A percentile compares a stretch with the other conserved stretches of the same genome.
Evolutionary conservation across 2,888 invertebrate species (phyloP).

Genomic region (Buathra laborator): DNA sequence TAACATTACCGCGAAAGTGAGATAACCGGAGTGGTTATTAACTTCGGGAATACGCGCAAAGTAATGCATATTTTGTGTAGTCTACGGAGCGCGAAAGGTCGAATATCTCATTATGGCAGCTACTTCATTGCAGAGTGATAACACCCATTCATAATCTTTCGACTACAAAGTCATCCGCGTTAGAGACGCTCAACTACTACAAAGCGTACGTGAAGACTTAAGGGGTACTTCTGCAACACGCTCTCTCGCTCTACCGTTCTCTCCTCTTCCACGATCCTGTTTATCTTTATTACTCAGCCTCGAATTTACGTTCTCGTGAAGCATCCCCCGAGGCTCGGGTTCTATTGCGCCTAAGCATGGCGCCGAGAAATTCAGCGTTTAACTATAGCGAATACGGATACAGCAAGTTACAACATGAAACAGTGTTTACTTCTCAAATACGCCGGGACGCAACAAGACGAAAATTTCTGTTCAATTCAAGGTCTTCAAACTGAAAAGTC

Average conservation of each 20-base stretch:
- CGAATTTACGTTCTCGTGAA: constrained; percentile 52
- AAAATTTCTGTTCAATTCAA: constrained; percentile 81
- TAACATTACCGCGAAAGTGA: not conserved
- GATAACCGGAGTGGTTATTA: not conserved
- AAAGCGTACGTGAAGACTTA: not conserved
- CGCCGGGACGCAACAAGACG: constrained; percentile 67
- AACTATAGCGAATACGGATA: constrained; percentile 33
- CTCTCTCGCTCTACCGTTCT: constrained; percentile 40
- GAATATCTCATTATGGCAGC: constrained; percentile 70
- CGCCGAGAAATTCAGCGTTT: constrained; percentile 33
- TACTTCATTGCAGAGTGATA: constrained; percentile 75
- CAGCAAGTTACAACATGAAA: constrained; percentile 70
- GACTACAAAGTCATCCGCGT: constrained; percentile 18
- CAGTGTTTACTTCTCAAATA: constrained; percentile 80
- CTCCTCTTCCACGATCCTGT: constrained; percentile 70
- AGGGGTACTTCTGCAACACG: not conserved
- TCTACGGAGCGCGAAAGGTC: constrained; percentile 27
- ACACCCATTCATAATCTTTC: constrained; percentile 72
- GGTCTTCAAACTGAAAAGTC: constrained; percentile 16
- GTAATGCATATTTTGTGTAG: not conserved
- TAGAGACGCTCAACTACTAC: not conserved
- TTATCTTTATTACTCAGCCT: constrained; percentile 78
- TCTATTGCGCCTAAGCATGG: not conserved
- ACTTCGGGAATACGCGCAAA: not conserved
- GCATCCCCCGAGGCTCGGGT: not conserved